Base-by-base conservation (phyloP, 2,797 vertebrate genomes). In the Poecilia gillii region DNA sequence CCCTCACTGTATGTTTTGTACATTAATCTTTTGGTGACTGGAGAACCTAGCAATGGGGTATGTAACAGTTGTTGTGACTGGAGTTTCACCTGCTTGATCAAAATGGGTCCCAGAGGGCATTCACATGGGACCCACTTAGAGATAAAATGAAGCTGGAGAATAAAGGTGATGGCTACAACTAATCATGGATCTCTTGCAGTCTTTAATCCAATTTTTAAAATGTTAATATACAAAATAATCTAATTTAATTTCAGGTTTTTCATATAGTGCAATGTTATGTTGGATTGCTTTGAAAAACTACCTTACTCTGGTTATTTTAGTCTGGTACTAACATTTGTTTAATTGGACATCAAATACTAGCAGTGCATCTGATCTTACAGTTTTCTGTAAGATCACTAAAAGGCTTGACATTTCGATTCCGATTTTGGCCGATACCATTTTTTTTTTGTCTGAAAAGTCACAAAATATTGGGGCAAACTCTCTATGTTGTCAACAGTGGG, bases 81-180 rank as follows among this genome's bases (percentile, higher is more conserved):
- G 97, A 96, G 96, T 93, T 93, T 94, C 97, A 97, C 97, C 98
- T 98, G 97, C 96, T 97, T 98, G 97, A 97, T 98, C 96, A 97
- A 97, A 98, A 97, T 97, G 96, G 95, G 96, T 97, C 97, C 97
- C 97, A 99, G 97, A 98, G 98, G 97, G 97, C 96, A 95, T 96
- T 97, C 95, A 93, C 96, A 96, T 95, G 96, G 97, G 96, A 96
- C 97, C 96, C 96, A 97, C 96, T 97, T 96, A 97, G 96, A 97
- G 97, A 96, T 96, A 96, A 96, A 97, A 93, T 91, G 90, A 93
- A 96, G 96, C 96, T 94, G 89, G 96, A 96, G 96, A 97, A 96
- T 97, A 96, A 95, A 95, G 96, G 14, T 64, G 59, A 36, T 2
- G 3, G 33, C 59, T 64, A 64, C 14, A 33, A 62, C 59, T 33